phyloP scores from a whole-genome alignment of 2,113 vertebrate species.

The Empidonax alnorum region DNA sequence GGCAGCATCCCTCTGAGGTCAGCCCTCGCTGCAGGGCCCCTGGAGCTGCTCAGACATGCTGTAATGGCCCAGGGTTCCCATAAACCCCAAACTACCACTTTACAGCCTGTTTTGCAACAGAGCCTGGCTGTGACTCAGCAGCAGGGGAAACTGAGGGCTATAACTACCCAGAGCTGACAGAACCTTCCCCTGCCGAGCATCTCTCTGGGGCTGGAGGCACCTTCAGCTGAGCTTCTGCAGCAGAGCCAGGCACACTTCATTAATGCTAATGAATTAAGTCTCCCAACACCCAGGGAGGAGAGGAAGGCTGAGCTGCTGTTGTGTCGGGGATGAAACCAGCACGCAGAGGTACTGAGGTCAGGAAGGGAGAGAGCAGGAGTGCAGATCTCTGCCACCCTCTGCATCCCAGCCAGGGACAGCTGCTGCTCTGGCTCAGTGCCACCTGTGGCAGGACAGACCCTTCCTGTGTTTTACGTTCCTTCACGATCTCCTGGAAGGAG shows the following conservation, averaged over 20 bases:
- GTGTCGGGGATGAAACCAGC: neutral
- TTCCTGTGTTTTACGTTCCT: fast-evolving
- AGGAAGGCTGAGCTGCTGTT: neutral
- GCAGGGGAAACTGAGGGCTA: neutral
- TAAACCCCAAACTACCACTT: neutral
- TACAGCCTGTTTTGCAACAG: neutral
- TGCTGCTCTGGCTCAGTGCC: fast-evolving
- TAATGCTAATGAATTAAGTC: neutral
- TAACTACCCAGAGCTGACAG: neutral
- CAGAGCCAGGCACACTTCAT: neutral
- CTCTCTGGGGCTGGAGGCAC: neutral
- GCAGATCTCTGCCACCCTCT: neutral
- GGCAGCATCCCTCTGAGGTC: neutral
- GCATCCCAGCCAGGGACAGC: neutral
- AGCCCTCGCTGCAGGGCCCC: neutral
- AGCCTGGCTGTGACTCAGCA: slow-evolving; percentile 27
- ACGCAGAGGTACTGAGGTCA: neutral
- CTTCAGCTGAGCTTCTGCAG: neutral
- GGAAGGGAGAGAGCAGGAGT: neutral
- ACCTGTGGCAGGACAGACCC: neutral
- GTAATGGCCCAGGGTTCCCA: neutral
- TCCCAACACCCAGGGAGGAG: neutral
- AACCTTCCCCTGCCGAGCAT: fast-evolving
- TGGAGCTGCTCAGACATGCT: neutral
- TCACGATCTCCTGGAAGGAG: neutral